Evolutionary conservation across 2,888 invertebrate genomes (phyloP).

Genomic region (Eupithecia subumbrata): DNA sequence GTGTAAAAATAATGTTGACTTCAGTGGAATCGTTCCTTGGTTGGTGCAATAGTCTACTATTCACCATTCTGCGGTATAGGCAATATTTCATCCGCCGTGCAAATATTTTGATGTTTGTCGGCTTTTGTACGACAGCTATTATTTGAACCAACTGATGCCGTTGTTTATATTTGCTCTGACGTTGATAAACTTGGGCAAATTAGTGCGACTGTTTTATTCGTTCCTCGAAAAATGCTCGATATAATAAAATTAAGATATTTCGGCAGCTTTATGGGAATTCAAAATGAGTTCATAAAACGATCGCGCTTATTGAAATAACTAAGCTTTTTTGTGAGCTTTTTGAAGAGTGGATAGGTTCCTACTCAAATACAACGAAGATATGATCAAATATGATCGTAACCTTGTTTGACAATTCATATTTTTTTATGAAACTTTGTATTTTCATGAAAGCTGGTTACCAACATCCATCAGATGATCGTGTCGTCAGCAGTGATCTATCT

Average conservation of each 20-base stretch:
- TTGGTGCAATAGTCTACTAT: slow-evolving; percentile 17
- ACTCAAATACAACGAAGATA: background rate
- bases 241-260: slow-evolving; percentile 23
- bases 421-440: background rate
- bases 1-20: background rate
- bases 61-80: slow-evolving; percentile 13
- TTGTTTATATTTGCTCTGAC: slow-evolving; percentile 50
- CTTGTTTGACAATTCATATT: background rate
- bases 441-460: slow-evolving; percentile 18
- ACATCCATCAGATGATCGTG: slow-evolving; percentile 33
- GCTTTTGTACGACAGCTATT: slow-evolving; percentile 61
- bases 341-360: background rate
- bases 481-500: slow-evolving; percentile 58
- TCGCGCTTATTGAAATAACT: background rate
- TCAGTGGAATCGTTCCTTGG: slow-evolving; percentile 5
- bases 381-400: background rate
- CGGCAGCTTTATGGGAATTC: background rate
- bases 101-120: slow-evolving; percentile 80
- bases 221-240: slow-evolving; percentile 30
- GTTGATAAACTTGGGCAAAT: slow-evolving; percentile 51
- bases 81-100: slow-evolving; percentile 75
- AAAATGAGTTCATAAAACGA: background rate
- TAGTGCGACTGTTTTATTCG: slow-evolving; percentile 45
- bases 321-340: background rate
- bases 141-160: slow-evolving; percentile 58